phyloP scores from a whole-genome alignment of 2,113 vertebrate genomes.

The Dasypus novemcinctus region DNA sequence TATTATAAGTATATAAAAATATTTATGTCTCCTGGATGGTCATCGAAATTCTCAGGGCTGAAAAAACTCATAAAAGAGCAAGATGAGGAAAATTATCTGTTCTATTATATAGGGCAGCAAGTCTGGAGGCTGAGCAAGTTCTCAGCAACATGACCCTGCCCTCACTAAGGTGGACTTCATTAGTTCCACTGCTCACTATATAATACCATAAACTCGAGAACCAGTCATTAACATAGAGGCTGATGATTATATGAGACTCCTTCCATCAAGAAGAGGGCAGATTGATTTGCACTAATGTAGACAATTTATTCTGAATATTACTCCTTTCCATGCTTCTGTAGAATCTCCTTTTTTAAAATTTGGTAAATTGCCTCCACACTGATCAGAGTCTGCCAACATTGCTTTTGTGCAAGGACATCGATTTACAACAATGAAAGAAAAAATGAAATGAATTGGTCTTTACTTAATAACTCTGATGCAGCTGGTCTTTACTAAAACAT shows the following conservation, averaged over 20 bases:
- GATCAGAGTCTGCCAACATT: neutral
- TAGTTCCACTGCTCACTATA: neutral
- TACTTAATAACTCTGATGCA: neutral
- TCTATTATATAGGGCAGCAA: neutral
- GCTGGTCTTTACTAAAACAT: neutral
- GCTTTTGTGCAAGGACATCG: neutral
- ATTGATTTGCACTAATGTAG: neutral
- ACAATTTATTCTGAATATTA: neutral
- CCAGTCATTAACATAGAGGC: neutral
- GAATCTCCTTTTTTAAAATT: neutral
- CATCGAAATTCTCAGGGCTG: neutral
- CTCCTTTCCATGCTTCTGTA: rapidly evolving
- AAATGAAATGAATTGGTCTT: neutral
- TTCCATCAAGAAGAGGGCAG: neutral
- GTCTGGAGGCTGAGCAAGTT: neutral
- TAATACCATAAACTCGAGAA: neutral
- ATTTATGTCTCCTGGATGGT: neutral
- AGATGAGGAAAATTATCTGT: neutral
- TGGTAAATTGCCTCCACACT: neutral
- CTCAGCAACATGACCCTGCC: neutral
- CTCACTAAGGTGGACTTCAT: neutral
- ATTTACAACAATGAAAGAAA: neutral
- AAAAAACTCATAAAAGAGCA: neutral
- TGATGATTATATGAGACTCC: neutral
- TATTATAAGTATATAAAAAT: neutral